Conservation (phyloP, 2,888 invertebrate species). For the Eristalis pertinax region DNA sequence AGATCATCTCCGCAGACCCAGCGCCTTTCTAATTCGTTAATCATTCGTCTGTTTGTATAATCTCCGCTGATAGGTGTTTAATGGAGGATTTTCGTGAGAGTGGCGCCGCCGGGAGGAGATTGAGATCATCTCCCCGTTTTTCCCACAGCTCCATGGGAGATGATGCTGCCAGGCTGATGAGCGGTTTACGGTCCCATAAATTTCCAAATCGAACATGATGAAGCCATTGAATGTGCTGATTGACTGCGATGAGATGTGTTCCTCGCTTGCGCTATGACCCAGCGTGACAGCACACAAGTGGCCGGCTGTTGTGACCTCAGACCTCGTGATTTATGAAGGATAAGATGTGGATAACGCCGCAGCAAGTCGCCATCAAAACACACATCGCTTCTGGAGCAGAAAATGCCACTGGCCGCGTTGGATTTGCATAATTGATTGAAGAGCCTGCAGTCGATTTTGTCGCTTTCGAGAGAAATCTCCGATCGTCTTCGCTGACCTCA, state of each 20-base stretch:
- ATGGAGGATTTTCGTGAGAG: conserved; percentile 19
- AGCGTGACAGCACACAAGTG: neutral
- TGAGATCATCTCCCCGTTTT: conserved; percentile 30
- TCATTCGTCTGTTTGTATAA: conserved; percentile 42
- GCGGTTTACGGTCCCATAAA: neutral
- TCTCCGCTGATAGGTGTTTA: conserved; percentile 32
- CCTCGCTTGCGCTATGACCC: neutral
- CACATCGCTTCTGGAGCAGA: neutral
- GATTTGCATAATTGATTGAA: conserved; percentile 37
- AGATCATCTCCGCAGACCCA: neutral
- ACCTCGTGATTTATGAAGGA: conserved; percentile 9
- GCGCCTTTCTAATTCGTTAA: conserved; percentile 54
- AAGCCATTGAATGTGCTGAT: neutral
- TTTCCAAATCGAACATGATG: neutral
- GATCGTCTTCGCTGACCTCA: neutral
- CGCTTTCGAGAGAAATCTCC: neutral
- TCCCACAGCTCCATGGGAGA: conserved; percentile 18
- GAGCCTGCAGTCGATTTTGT: neutral
- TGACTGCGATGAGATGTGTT: neutral
- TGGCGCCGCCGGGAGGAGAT: conserved; percentile 45
- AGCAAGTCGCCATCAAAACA: neutral
- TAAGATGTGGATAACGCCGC: neutral
- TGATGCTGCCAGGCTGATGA: neutral
- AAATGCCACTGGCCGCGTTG: neutral
- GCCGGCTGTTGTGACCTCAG: neutral